Conservation (phyloP, 2,888 invertebrate species). For the Brenthis daphne region DNA sequence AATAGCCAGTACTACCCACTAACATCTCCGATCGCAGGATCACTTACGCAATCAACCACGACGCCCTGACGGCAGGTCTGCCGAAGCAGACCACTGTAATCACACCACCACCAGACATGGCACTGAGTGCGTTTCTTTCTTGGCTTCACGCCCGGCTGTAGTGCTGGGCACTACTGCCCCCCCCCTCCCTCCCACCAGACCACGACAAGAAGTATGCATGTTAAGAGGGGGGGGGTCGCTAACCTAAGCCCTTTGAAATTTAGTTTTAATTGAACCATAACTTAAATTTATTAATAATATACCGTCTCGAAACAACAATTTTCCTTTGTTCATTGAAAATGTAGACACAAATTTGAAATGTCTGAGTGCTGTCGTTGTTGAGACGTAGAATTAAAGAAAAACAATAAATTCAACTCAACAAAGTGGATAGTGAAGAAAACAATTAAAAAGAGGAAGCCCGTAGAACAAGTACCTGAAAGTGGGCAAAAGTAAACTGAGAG, state of each 20-base stretch:
- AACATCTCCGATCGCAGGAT: too few relatives aligned
- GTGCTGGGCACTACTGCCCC: too few relatives aligned
- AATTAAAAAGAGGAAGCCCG: constrained; percentile 37
- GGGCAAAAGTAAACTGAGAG: constrained; percentile 53
- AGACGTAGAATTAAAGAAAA: constrained; percentile 36
- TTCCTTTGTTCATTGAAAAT: not conserved
- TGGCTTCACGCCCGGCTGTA: too few relatives aligned
- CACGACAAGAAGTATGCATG: too few relatives aligned
- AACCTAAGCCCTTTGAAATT: not conserved
- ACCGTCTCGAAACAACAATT: not conserved
- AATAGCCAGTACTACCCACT: too few relatives aligned
- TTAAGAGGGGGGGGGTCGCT: too few relatives aligned
- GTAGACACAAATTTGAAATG: constrained; percentile 7
- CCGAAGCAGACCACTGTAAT: too few relatives aligned
- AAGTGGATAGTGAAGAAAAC: constrained; percentile 35
- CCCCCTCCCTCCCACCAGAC: too few relatives aligned
- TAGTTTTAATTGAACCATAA: not conserved
- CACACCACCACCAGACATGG: too few relatives aligned
- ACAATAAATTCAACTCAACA: constrained; percentile 36
- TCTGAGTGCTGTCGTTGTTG: constrained; percentile 24
- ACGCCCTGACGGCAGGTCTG: too few relatives aligned
- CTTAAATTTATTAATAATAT: not conserved
- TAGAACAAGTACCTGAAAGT: constrained; percentile 40
- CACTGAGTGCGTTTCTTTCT: too few relatives aligned
- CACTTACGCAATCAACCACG: too few relatives aligned